Percentiles rank a stretch among this genome's conserved stretches.
These are phyloP conservation scores for Cygnus olor DNA, from an alignment of 2,797 vertebrate genomes.

Conservation along the genomic window DNA sequence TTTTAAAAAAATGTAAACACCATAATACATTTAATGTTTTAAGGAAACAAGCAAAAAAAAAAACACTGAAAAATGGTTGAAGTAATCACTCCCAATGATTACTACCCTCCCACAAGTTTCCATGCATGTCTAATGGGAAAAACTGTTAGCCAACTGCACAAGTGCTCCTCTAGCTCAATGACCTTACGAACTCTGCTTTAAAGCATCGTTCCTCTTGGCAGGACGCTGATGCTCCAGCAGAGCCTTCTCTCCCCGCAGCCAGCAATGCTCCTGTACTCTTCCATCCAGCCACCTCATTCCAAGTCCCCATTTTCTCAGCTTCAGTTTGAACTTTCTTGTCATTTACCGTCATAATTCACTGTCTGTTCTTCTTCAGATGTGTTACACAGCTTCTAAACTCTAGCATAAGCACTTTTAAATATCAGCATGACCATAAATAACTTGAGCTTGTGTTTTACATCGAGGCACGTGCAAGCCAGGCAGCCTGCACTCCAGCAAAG, in stretches of 20 bases:
- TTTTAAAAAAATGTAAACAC: background rate
- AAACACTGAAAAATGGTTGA: background rate
- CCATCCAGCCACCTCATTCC: background rate
- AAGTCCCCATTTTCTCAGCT: background rate
- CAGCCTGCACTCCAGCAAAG: background rate
- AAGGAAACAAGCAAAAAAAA: background rate
- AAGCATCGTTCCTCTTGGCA: background rate
- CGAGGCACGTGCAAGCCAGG: rapidly evolving
- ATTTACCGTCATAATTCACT: background rate
- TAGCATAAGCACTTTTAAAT: background rate
- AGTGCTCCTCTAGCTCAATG: background rate
- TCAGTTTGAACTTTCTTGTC: background rate
- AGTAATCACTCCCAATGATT: background rate
- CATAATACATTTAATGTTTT: background rate
- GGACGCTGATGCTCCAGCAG: background rate
- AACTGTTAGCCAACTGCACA: background rate
- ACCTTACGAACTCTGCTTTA: background rate
- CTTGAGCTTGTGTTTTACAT: background rate
- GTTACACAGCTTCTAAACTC: background rate
- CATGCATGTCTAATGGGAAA: background rate
- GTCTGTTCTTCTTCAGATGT: background rate
- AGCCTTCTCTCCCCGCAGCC: background rate
- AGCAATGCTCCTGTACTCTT: background rate
- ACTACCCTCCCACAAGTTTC: background rate
- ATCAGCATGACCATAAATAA: background rate